Conservation (phyloP, 1,140 invertebrate species). For the Caenorhabditis inopinata region DNA sequence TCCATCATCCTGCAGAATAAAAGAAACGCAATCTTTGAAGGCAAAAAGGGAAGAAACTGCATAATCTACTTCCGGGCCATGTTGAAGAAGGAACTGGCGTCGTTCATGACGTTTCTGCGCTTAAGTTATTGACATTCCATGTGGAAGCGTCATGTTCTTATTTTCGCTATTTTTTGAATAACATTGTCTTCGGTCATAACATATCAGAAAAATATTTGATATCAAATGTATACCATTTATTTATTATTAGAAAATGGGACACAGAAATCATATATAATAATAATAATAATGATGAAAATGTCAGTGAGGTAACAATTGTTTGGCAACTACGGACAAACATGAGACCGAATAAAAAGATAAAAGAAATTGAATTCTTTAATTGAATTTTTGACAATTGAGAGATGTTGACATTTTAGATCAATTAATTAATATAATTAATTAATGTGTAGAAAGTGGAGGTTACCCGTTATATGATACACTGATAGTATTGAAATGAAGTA, state of each 20-base stretch:
- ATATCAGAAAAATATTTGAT: too few species aligned
- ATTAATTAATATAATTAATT: constrained; percentile 31
- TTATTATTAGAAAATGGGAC: background rate
- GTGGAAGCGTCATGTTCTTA: too few species aligned
- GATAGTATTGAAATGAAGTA: background rate
- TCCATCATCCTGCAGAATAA: background rate
- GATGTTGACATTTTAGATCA: background rate
- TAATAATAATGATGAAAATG: background rate
- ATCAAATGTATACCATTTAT: background rate
- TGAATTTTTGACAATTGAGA: background rate
- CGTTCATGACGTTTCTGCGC: constrained; percentile 10
- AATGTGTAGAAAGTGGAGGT: background rate
- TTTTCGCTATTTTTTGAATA: too few species aligned
- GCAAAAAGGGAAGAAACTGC: background rate
- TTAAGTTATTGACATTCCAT: constrained; percentile 20
- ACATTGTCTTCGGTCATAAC: too few species aligned
- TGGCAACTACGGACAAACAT: constrained; percentile 20
- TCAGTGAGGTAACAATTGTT: background rate
- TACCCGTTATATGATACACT: constrained; percentile 11
- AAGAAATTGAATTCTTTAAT: background rate
- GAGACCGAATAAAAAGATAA: background rate
- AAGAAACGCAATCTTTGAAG: constrained; percentile 30
- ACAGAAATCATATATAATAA: background rate
- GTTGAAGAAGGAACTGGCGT: background rate
- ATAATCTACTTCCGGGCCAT: background rate